These are phyloP conservation scores for Noctua pronuba DNA, from an alignment of 2,888 invertebrate species.

Conservation along the genomic window DNA sequence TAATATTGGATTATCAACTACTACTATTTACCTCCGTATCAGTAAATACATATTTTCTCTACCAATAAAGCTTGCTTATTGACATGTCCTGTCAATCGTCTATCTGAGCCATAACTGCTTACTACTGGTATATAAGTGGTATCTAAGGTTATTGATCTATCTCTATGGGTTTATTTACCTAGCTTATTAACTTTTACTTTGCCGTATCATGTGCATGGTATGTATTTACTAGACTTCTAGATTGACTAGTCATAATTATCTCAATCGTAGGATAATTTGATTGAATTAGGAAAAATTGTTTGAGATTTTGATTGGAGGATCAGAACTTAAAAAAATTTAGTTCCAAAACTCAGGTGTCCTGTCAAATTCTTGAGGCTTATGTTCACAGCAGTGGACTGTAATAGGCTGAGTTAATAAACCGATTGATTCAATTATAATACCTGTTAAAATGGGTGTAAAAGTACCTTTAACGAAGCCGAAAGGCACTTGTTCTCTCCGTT, in stretches of 20 bases:
- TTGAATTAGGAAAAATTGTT: too few relatives aligned
- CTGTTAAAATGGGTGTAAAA: too few relatives aligned
- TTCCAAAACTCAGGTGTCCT: too few relatives aligned
- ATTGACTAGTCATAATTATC: background rate
- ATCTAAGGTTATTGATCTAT: conserved; percentile 32
- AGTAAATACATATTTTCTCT: conserved; percentile 5
- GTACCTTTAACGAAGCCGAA: too few relatives aligned
- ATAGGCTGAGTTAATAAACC: too few relatives aligned
- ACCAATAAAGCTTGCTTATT: background rate
- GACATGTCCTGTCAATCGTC: background rate
- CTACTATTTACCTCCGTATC: background rate
- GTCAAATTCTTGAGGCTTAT: too few relatives aligned
- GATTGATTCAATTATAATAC: too few relatives aligned
- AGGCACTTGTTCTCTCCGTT: too few relatives aligned
- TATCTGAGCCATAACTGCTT: background rate
- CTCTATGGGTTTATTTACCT: conserved; percentile 34
- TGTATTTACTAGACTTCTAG: background rate
- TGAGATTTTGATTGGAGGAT: too few relatives aligned
- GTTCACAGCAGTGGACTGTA: too few relatives aligned
- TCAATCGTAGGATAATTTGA: too few relatives aligned
- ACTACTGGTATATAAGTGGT: conserved; percentile 5
- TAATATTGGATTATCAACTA: conserved; percentile 10
- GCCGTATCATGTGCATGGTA: background rate
- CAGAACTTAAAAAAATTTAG: too few relatives aligned
- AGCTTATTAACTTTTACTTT: conserved; percentile 43